Percentiles rank a stretch among this genome's conserved stretches.
These are phyloP conservation scores for Amazona finschi DNA, from an alignment of 2,797 vertebrate genomes.

Conservation along the genomic window DNA sequence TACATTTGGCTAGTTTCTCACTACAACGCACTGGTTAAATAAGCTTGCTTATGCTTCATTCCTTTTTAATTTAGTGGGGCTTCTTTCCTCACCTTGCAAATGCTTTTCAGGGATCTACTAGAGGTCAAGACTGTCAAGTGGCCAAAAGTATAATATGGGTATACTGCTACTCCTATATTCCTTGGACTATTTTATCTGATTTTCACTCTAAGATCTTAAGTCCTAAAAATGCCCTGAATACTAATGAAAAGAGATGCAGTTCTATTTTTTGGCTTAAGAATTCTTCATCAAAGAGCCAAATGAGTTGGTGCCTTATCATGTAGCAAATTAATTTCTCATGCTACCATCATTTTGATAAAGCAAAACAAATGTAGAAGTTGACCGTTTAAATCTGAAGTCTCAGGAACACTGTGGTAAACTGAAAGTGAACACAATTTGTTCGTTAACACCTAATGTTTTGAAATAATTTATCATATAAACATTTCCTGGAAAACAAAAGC, in stretches of 20 bases:
- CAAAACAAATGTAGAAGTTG: slow-evolving; percentile 58
- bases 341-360: slow-evolving; percentile 41
- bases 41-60: not conserved
- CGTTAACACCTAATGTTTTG: slow-evolving; percentile 60
- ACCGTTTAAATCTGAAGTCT: slow-evolving; percentile 63
- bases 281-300: slow-evolving; percentile 30
- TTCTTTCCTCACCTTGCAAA: not conserved
- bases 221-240: slow-evolving; percentile 23
- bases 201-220: not conserved
- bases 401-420: slow-evolving; percentile 59
- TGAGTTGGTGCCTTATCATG: slow-evolving; percentile 5
- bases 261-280: slow-evolving; percentile 33
- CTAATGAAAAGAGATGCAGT: slow-evolving; percentile 14
- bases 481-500: slow-evolving; percentile 72
- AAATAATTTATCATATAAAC: slow-evolving; percentile 73
- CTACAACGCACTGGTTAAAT: not conserved
- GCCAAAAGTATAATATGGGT: not conserved
- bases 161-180: not conserved
- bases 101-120: not conserved
- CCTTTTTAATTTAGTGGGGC: not conserved
- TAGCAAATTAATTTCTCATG: slow-evolving; percentile 65
- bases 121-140: not conserved
- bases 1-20: not conserved
- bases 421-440: slow-evolving; percentile 68
- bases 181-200: not conserved